A percentile compares a stretch with the other conserved stretches of the same genome.
Evolutionary conservation across 2,113 vertebrate genomes (phyloP).

Genomic region (Aviceda subcristata): DNA sequence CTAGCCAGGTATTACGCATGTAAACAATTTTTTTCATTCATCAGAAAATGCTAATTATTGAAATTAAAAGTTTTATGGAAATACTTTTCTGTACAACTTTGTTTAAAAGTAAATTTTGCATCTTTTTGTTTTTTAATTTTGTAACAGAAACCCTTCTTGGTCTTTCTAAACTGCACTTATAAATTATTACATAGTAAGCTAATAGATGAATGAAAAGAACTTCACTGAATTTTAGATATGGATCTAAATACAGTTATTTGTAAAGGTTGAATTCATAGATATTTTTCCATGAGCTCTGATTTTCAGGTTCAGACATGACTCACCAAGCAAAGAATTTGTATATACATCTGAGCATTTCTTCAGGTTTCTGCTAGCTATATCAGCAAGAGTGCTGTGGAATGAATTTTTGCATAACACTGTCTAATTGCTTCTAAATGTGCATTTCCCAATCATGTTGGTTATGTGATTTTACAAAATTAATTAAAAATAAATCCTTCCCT

Average conservation of each 20-base stretch:
- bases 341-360: neutral
- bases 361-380: neutral
- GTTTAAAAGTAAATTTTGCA: neutral
- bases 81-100: neutral
- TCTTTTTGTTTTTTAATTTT: neutral
- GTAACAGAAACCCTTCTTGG: rapidly evolving
- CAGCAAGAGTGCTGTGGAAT: neutral
- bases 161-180: neutral
- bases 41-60: neutral
- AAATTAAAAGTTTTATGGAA: neutral
- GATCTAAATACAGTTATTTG: neutral
- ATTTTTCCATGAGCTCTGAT: neutral
- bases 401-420: neutral
- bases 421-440: neutral
- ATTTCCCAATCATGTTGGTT: rapidly evolving
- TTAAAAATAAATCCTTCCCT: neutral
- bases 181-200: neutral
- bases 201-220: neutral
- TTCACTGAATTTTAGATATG: neutral
- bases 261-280: neutral
- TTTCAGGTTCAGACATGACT: neutral
- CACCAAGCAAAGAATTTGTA: neutral
- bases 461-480: neutral
- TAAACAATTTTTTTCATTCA: neutral
- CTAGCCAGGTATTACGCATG: neutral